Evolutionary conservation across 2,888 invertebrate genomes (phyloP).

Genomic region (Drosophila niveifrons): DNA sequence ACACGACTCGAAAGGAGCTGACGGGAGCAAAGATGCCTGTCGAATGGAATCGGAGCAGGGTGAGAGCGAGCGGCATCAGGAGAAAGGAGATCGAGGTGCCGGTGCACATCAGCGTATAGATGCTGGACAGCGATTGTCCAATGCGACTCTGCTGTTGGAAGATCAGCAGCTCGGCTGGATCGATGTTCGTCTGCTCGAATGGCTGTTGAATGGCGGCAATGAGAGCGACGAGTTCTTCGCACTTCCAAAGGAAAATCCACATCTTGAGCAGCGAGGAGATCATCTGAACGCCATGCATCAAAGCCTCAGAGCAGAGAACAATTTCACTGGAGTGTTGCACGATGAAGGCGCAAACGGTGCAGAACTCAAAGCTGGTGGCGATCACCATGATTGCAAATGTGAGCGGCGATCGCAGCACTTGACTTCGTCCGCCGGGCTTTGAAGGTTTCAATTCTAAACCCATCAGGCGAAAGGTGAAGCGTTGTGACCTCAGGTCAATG

Average conservation of each 20-base stretch:
- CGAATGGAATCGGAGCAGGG: slow-evolving; percentile 29
- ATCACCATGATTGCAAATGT: slow-evolving; percentile 44
- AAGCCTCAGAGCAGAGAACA: slow-evolving; percentile 58
- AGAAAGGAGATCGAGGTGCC: slow-evolving; percentile 60
- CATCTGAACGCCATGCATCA: slow-evolving; percentile 64
- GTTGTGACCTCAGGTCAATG: slow-evolving; percentile 50
- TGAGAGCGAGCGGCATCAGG: slow-evolving; percentile 50
- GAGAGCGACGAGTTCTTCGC: slow-evolving; percentile 33
- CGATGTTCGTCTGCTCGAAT: background rate
- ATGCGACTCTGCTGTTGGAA: slow-evolving; percentile 44
- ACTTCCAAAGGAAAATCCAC: slow-evolving; percentile 49
- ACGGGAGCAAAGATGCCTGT: slow-evolving; percentile 47
- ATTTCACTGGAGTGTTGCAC: slow-evolving; percentile 47
- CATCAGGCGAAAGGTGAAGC: slow-evolving; percentile 54
- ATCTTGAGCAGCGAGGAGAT: slow-evolving; percentile 58
- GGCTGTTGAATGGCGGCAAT: slow-evolving; percentile 39
- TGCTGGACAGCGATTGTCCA: slow-evolving; percentile 45
- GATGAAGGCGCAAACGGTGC: slow-evolving; percentile 58
- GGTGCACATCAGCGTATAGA: slow-evolving; percentile 59
- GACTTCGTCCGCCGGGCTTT: background rate
- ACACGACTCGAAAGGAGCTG: slow-evolving; percentile 55
- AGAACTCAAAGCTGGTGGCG: slow-evolving; percentile 58
- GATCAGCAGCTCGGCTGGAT: background rate
- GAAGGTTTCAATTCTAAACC: slow-evolving; percentile 43
- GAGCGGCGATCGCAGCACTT: slow-evolving; percentile 30